phyloP scores from a whole-genome alignment of 2,888 invertebrate genomes.

The Antheraea assamensis region DNA sequence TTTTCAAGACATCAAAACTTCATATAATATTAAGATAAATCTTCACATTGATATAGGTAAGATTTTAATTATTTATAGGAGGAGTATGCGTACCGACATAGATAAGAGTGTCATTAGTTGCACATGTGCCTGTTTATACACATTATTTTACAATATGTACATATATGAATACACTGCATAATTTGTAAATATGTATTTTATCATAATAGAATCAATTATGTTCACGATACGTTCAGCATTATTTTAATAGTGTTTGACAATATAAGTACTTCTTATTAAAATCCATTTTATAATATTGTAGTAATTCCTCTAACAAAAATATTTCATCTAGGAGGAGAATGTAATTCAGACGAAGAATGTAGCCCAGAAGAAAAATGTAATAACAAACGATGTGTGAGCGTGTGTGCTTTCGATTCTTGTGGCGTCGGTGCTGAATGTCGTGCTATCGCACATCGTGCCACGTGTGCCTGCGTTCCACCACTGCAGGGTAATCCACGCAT shows the following conservation, averaged over 20 bases:
- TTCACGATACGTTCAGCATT: constrained; percentile 24
- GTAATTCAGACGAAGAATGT: constrained; percentile 88
- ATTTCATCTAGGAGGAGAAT: constrained; percentile 76
- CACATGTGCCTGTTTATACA: constrained; percentile 18
- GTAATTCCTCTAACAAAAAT: neutral
- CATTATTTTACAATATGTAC: constrained; percentile 19
- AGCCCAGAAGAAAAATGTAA: constrained; percentile 86
- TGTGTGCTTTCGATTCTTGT: constrained; percentile 87
- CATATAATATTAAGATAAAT: neutral
- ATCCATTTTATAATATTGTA: neutral
- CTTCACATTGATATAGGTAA: neutral
- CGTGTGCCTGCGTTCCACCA: constrained; percentile 89
- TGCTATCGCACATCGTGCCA: constrained; percentile 88
- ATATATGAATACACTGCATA: constrained; percentile 10
- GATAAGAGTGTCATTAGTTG: neutral
- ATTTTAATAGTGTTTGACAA: neutral
- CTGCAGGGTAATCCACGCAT: constrained; percentile 91
- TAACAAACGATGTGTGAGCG: constrained; percentile 88
- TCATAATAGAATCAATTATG: neutral
- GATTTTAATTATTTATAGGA: neutral
- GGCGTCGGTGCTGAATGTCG: constrained; percentile 90
- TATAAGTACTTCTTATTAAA: too few relatives aligned
- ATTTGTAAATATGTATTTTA: constrained; percentile 15
- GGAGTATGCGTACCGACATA: neutral
- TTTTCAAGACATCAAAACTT: neutral